phyloP scores from a whole-genome alignment of 2,888 invertebrate species.

The Helleia helle region DNA sequence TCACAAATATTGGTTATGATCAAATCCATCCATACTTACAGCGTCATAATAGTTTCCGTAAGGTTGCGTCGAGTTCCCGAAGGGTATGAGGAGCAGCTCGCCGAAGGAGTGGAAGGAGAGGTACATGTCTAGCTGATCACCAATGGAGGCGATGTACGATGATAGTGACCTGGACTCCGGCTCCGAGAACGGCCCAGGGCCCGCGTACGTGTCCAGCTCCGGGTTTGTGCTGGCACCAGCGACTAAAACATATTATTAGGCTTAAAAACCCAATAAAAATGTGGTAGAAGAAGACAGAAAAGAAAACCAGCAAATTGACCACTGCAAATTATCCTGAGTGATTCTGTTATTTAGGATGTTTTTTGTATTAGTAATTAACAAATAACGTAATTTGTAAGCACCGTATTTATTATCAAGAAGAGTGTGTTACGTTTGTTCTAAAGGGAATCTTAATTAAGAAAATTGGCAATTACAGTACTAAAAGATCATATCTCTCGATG shows the following conservation, averaged over 20 bases:
- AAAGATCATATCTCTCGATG: too few species aligned
- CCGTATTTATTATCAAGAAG: too few species aligned
- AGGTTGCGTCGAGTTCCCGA: conserved; percentile 76
- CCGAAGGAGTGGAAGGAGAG: conserved; percentile 84
- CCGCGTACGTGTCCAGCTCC: conserved; percentile 78
- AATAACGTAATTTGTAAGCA: too few species aligned
- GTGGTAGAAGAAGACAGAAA: too few species aligned
- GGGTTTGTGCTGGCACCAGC: conserved; percentile 72
- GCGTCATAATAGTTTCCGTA: conserved; percentile 74
- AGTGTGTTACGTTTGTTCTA: too few species aligned
- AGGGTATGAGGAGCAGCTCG: conserved; percentile 80
- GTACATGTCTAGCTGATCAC: conserved; percentile 73
- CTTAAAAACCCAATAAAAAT: too few species aligned
- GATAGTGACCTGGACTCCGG: conserved; percentile 73
- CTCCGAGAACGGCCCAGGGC: conserved; percentile 80
- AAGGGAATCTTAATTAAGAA: too few species aligned
- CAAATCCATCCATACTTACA: too few species aligned
- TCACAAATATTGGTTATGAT: too few species aligned
- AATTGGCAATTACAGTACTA: background rate
- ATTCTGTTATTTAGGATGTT: too few species aligned
- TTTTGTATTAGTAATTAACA: background rate
- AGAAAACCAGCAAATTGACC: too few species aligned
- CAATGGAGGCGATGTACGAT: conserved; percentile 62
- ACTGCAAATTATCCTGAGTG: too few species aligned
- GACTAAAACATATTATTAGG: conserved; percentile 32